Conservation (phyloP, 2,797 vertebrate genomes). For the Gymnoscopelus microlampas region DNA sequence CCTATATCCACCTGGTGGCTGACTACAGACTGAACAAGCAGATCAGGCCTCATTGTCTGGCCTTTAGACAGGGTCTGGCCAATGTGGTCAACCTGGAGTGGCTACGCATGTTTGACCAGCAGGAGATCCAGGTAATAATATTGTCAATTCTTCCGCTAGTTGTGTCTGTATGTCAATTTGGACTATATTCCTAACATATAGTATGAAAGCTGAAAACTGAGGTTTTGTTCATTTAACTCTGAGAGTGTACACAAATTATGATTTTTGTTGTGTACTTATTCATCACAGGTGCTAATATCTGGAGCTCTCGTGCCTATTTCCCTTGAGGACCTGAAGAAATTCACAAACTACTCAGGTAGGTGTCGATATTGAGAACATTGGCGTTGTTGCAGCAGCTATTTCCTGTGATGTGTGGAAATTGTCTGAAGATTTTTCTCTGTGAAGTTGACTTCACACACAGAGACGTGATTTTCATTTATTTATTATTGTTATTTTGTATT, state of each 20-base stretch:
- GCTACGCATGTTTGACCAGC: conserved; percentile 99
- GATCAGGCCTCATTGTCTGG: conserved; percentile 92
- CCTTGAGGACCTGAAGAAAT: conserved; percentile 96
- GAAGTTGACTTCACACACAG: too few species aligned
- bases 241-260: too few species aligned
- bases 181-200: neutral
- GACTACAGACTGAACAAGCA: conserved; percentile 97
- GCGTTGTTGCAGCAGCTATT: neutral
- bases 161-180: neutral
- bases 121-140: conserved; percentile 92
- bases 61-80: conserved; percentile 95
- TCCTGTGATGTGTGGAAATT: neutral
- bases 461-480: too few species aligned
- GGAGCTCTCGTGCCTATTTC: conserved; percentile 96
- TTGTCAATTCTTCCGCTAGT: neutral
- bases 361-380: neutral
- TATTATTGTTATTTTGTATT: too few species aligned
- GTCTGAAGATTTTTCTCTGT: too few species aligned
- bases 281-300: conserved; percentile 91
- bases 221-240: too few species aligned
- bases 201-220: neutral
- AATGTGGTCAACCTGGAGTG: conserved; percentile 97
- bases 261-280: neutral
- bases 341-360: conserved; percentile 97
- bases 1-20: conserved; percentile 95